Evolutionary conservation across 2,113 vertebrate genomes (phyloP).

Genomic region (Alaudala cheleensis): DNA sequence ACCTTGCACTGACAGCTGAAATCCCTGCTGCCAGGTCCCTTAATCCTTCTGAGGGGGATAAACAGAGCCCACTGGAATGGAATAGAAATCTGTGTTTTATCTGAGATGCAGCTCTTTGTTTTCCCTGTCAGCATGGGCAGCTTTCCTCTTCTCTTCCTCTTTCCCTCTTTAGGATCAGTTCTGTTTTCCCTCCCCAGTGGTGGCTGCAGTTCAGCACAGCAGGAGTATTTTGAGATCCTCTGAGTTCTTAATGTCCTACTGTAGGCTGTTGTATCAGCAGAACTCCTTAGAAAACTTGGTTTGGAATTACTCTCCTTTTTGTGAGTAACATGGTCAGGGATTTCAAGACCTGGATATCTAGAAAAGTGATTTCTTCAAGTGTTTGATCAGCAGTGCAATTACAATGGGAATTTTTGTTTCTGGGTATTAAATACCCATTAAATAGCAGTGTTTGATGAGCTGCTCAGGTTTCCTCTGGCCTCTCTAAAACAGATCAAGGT

Average conservation of each 20-base stretch:
- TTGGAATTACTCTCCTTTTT: neutral
- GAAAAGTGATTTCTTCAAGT: neutral
- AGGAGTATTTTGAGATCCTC: neutral
- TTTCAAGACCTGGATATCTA: neutral
- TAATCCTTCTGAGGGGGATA: slow-evolving; percentile 5
- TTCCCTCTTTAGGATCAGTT: neutral
- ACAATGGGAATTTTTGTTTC: neutral
- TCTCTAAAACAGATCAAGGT: neutral
- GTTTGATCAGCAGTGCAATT: neutral
- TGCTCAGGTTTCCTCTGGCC: neutral
- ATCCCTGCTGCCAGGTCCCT: neutral
- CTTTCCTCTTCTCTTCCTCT: neutral
- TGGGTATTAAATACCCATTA: neutral
- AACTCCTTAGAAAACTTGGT: neutral
- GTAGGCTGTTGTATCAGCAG: neutral
- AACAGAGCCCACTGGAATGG: neutral
- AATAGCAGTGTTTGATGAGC: neutral
- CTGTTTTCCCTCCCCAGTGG: neutral
- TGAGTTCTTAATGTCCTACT: neutral
- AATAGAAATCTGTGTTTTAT: neutral
- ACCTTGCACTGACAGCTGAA: neutral
- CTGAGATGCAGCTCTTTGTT: neutral
- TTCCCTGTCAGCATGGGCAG: neutral
- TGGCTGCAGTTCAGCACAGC: neutral
- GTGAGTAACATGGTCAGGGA: neutral